A percentile compares a stretch with the other conserved stretches of the same genome.
phyloP scores from a whole-genome alignment of 2,888 invertebrate genomes.

The Cataglyphis albicans region DNA sequence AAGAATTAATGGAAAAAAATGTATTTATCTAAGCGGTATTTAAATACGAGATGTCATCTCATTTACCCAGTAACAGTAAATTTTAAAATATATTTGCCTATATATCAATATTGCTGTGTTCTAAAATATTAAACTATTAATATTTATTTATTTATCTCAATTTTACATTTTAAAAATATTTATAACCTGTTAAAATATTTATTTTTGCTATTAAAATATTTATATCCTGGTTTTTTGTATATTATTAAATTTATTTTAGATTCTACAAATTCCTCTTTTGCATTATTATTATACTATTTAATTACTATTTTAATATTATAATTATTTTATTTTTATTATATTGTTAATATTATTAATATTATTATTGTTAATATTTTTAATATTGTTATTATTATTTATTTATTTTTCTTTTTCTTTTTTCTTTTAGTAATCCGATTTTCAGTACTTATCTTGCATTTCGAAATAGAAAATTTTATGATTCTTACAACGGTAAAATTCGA shows the following conservation, averaged over 20 bases:
- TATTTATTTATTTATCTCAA: not conserved
- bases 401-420: too few species aligned
- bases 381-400: not conserved
- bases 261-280: not conserved
- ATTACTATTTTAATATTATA: not conserved
- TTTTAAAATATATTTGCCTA: not conserved
- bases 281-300: too few species aligned
- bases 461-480: not conserved
- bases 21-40: not conserved
- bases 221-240: not conserved
- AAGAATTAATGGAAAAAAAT: not conserved
- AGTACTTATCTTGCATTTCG: not conserved
- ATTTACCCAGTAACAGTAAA: not conserved
- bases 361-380: not conserved
- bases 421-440: not conserved
- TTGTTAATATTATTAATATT: not conserved
- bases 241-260: not conserved
- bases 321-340: not conserved
- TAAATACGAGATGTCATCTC: not conserved
- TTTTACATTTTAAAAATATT: too few species aligned
- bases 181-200: too few species aligned
- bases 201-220: not conserved
- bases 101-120: not conserved
- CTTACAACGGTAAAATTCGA: not conserved
- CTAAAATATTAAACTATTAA: not conserved